Evolutionary conservation across 2,797 vertebrate genomes (phyloP).

Genomic region (Lithobates sylvaticus): DNA sequence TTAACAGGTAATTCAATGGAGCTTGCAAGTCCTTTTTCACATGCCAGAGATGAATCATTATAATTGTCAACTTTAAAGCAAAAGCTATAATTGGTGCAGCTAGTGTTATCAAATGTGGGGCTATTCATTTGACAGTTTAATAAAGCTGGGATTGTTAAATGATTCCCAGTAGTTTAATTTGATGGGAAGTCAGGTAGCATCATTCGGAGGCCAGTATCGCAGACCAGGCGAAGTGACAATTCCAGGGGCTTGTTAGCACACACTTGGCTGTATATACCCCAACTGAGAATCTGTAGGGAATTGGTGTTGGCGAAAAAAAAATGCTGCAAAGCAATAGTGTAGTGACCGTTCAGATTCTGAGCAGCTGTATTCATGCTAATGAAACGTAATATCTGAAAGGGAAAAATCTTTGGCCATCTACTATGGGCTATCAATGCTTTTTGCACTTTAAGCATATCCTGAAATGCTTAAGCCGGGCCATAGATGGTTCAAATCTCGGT

Average conservation of each 20-base stretch:
- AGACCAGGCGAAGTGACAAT: slow-evolving; percentile 56
- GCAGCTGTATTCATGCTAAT: too few species aligned
- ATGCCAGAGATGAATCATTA: slow-evolving; percentile 80
- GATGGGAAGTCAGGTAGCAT: slow-evolving; percentile 75
- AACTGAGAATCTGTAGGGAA: not conserved
- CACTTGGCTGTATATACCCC: slow-evolving; percentile 59
- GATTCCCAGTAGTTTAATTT: slow-evolving; percentile 82
- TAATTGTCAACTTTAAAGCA: slow-evolving; percentile 83
- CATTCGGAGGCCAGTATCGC: slow-evolving; percentile 68
- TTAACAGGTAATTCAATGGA: slow-evolving; percentile 78
- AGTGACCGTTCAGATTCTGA: not conserved
- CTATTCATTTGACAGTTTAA: slow-evolving; percentile 80
- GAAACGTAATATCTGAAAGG: too few species aligned
- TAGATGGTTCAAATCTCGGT: too few species aligned
- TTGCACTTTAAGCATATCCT: too few species aligned
- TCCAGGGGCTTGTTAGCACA: slow-evolving; percentile 71
- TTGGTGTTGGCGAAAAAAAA: not conserved
- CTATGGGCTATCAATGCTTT: too few species aligned
- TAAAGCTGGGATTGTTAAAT: slow-evolving; percentile 84
- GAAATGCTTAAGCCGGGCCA: too few species aligned
- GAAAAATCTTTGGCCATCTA: too few species aligned
- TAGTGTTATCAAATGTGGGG: slow-evolving; percentile 80
- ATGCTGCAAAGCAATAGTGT: too few species aligned
- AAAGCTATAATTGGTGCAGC: slow-evolving; percentile 81
- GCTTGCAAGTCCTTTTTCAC: slow-evolving; percentile 76